phyloP scores from a whole-genome alignment of 2,797 vertebrate species.

The Ispidina picta region DNA sequence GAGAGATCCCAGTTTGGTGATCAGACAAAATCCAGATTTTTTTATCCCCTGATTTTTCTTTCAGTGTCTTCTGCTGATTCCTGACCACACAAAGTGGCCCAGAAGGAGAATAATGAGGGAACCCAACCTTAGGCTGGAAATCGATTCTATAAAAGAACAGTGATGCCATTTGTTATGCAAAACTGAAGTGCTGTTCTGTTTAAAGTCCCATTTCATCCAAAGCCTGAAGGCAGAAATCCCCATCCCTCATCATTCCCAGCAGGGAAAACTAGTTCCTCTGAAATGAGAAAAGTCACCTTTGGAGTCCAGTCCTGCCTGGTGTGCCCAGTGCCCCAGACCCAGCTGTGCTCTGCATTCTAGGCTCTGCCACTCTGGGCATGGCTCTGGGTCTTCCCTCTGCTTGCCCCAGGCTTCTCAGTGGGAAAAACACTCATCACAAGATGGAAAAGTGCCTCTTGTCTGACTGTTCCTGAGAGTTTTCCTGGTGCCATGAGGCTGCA shows the following conservation, averaged over 20 bases:
- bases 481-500: not conserved
- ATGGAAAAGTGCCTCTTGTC: not conserved
- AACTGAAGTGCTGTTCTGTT: not conserved
- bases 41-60: not conserved
- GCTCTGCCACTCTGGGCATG: not conserved
- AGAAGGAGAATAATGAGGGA: not conserved
- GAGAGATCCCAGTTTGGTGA: not conserved
- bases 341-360: not conserved
- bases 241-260: not conserved
- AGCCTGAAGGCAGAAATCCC: not conserved
- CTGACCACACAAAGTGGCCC: not conserved
- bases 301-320: not conserved
- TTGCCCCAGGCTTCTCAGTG: not conserved
- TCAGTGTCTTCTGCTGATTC: not conserved
- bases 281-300: not conserved
- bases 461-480: not conserved
- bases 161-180: not conserved
- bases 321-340: not conserved
- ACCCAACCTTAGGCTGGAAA: not conserved
- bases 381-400: not conserved
- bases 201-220: not conserved
- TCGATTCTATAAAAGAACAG: not conserved
- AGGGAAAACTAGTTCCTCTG: not conserved
- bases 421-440: accelerated
- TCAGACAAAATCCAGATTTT: accelerated